Conservation (phyloP, 2,113 vertebrate genomes). For the Ursus arctos region DNA sequence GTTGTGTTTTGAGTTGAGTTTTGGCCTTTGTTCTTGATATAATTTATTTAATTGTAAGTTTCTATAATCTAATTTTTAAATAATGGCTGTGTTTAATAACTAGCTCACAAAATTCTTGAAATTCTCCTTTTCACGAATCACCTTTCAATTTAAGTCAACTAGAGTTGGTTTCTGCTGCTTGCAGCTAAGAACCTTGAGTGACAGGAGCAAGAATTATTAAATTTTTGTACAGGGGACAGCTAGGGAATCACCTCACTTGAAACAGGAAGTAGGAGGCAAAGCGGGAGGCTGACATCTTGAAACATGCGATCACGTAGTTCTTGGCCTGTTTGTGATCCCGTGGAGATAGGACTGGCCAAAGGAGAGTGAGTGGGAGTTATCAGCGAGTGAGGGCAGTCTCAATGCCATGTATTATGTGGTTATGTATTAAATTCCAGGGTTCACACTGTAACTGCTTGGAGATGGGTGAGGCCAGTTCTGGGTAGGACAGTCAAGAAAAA, state of each 20-base stretch:
- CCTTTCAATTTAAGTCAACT: neutral
- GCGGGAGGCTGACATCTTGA: neutral
- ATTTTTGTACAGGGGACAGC: neutral
- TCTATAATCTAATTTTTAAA: neutral
- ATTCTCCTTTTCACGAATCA: constrained; percentile 3
- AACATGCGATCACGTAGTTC: neutral
- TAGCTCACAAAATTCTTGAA: neutral
- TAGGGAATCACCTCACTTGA: neutral
- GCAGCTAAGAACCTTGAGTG: neutral
- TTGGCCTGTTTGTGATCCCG: neutral
- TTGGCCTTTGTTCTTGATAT: neutral
- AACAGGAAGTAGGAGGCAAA: neutral
- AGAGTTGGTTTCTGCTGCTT: neutral
- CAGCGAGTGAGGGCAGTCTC: neutral
- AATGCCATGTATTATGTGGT: accelerated
- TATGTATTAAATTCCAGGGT: neutral
- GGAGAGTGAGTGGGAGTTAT: neutral
- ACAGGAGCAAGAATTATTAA: neutral
- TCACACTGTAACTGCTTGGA: neutral
- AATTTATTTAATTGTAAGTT: neutral
- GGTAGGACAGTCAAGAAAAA: neutral
- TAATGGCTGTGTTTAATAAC: neutral
- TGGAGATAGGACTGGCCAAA: too few relatives aligned
- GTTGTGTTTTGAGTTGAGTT: neutral
- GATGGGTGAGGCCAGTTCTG: neutral